These are phyloP conservation scores for Adelges cooleyi DNA, from an alignment of 1,140 invertebrate species.

Conservation along the genomic window DNA sequence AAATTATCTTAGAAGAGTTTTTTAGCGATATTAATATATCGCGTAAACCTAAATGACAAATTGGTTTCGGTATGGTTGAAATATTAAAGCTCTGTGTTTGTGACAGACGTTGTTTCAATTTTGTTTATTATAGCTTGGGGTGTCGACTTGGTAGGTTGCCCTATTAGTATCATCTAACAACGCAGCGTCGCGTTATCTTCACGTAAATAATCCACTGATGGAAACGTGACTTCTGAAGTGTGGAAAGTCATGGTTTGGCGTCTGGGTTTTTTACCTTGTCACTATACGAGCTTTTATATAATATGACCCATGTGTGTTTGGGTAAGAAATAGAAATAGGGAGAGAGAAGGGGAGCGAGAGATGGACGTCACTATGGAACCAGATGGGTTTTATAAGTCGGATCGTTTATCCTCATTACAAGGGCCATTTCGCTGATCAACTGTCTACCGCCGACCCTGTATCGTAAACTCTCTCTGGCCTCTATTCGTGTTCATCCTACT, in stretches of 20 bases:
- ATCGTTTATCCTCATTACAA: conserved; percentile 27
- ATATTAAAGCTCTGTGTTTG: too few relatives aligned
- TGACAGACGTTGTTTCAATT: too few relatives aligned
- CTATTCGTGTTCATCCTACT: too few relatives aligned
- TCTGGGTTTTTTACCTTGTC: not conserved
- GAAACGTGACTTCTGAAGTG: not conserved
- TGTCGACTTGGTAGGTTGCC: too few relatives aligned
- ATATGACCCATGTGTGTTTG: not conserved
- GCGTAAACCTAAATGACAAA: too few relatives aligned
- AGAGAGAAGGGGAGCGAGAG: not conserved
- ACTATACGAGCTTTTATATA: not conserved
- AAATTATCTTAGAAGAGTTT: too few relatives aligned
- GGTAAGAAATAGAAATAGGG: not conserved
- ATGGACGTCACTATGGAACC: not conserved
- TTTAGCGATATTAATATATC: too few relatives aligned
- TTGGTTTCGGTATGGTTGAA: too few relatives aligned
- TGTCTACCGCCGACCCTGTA: not conserved
- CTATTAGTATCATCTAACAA: too few relatives aligned
- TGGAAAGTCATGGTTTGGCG: not conserved
- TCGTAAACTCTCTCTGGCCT: too few relatives aligned
- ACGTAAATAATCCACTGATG: not conserved
- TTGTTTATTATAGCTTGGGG: too few relatives aligned
- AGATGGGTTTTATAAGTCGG: conserved; percentile 25
- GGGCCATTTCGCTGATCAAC: conserved; percentile 23
- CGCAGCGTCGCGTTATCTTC: too few relatives aligned